A percentile compares a stretch with the other conserved stretches of the same genome.
These are phyloP conservation scores for Lasioglossum lativentre DNA, from an alignment of 2,888 invertebrate species.

Conservation along the genomic window DNA sequence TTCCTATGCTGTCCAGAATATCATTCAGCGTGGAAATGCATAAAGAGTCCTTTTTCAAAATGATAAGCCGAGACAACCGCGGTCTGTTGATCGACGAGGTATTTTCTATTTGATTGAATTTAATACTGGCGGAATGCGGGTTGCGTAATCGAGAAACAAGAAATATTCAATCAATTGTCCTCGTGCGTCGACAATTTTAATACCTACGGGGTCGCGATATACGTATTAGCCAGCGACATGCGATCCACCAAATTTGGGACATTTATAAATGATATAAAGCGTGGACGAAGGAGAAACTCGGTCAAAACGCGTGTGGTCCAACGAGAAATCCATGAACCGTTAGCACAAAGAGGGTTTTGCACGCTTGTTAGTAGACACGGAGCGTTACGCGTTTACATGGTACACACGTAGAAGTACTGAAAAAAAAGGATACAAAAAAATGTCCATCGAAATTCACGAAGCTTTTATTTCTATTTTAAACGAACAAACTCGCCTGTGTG, in stretches of 20 bases:
- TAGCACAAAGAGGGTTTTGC: not conserved
- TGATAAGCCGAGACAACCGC: not conserved
- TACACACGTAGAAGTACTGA: not conserved
- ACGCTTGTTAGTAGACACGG: not conserved
- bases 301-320: not conserved
- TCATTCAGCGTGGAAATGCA: not conserved
- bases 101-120: conserved; percentile 41
- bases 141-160: conserved; percentile 11
- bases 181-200: conserved; percentile 5
- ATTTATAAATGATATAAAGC: not conserved
- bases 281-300: not conserved
- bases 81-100: conserved; percentile 18
- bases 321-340: not conserved
- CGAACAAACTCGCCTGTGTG: not conserved
- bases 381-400: not conserved
- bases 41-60: conserved; percentile 1
- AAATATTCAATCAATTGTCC: conserved; percentile 41
- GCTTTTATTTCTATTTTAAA: not conserved
- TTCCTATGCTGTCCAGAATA: too few relatives aligned
- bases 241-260: not conserved
- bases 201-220: not conserved
- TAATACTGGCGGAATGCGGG: conserved; percentile 31
- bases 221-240: not conserved
- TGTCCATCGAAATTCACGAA: not conserved
- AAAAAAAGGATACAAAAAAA: not conserved